Percentiles rank a stretch among this genome's conserved stretches.
phyloP scores from a whole-genome alignment of 23 tunicate genomes.

The Ascidia mentula region DNA sequence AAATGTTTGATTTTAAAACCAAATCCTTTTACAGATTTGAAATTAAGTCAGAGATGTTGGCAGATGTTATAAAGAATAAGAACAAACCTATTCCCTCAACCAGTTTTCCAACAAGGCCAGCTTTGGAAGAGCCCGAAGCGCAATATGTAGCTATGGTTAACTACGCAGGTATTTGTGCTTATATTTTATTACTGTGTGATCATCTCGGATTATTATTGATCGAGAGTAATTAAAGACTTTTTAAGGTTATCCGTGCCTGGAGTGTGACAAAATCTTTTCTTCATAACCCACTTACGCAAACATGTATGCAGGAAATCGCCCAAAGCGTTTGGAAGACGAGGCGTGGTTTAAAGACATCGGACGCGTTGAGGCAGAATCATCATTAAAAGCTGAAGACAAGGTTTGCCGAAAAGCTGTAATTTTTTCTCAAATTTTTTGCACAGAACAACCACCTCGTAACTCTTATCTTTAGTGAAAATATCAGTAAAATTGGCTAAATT shows the following conservation, averaged over 20 bases:
- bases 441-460: too few relatives aligned
- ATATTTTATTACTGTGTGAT: too few relatives aligned
- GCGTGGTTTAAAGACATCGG: conserved; percentile 63
- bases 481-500: too few relatives aligned
- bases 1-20: too few relatives aligned
- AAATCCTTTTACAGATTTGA: not conserved
- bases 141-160: not conserved
- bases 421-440: too few relatives aligned
- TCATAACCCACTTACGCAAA: too few relatives aligned
- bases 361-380: conserved; percentile 67
- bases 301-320: not conserved
- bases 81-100: not conserved
- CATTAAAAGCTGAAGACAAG: conserved; percentile 32
- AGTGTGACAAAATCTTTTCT: too few relatives aligned
- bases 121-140: not conserved
- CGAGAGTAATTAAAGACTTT: too few relatives aligned
- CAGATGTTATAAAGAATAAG: not conserved
- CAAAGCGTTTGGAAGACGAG: conserved; percentile 15
- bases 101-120: not conserved
- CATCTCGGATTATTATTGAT: too few relatives aligned
- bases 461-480: too few relatives aligned
- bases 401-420: too few relatives aligned
- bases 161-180: not conserved
- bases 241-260: too few relatives aligned
- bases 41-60: not conserved